Conservation (phyloP, 2,797 vertebrate genomes). For the Petrocephalus schoutedeni region DNA sequence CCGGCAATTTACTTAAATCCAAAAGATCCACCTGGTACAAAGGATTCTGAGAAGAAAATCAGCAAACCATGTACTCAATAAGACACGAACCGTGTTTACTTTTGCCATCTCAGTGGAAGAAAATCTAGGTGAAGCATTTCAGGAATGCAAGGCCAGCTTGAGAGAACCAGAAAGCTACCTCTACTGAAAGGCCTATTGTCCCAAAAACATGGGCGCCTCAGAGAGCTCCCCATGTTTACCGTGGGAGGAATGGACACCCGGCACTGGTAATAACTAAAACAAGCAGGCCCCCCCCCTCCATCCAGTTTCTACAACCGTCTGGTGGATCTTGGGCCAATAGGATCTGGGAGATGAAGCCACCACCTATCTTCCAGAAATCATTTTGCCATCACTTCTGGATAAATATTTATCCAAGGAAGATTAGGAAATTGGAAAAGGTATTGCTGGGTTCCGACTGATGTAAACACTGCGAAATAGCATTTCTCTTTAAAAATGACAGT, state of each 20-base stretch:
- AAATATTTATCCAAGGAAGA: slow-evolving; percentile 7
- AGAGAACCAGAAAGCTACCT: neutral
- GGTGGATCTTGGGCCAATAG: neutral
- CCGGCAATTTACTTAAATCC: slow-evolving; percentile 26
- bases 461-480: neutral
- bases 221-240: neutral
- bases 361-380: neutral
- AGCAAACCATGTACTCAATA: slow-evolving; percentile 5
- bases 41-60: slow-evolving; percentile 15
- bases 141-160: neutral
- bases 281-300: neutral
- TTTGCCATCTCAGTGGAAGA: neutral
- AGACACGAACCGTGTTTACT: neutral
- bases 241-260: neutral
- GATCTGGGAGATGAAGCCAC: too few species aligned
- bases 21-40: slow-evolving; percentile 28
- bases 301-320: neutral
- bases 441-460: neutral
- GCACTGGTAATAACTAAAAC: neutral
- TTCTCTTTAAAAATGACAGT: neutral
- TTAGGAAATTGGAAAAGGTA: neutral
- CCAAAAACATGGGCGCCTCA: neutral
- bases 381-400: neutral
- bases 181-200: neutral
- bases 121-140: neutral